These are phyloP conservation scores for Taxidea taxus DNA, from an alignment of 2,113 vertebrate species.

Conservation along the genomic window DNA sequence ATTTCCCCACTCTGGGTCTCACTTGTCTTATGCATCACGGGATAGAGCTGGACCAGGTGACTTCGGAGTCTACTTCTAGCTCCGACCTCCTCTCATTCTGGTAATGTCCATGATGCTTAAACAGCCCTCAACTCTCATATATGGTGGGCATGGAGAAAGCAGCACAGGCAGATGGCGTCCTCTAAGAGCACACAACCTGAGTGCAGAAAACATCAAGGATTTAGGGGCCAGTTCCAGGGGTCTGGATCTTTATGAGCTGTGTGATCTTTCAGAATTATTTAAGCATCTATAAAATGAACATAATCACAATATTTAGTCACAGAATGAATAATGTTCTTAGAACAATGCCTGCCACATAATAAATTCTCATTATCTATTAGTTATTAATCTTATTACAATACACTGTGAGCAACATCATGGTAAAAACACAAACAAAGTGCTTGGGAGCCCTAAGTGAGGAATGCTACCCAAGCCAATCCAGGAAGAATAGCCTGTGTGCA, in stretches of 20 bases:
- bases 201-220: background rate
- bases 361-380: background rate
- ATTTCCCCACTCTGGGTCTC: background rate
- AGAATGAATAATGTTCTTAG: background rate
- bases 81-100: background rate
- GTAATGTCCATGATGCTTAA: background rate
- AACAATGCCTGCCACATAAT: background rate
- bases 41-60: background rate
- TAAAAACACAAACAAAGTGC: background rate
- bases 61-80: background rate
- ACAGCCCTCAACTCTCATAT: background rate
- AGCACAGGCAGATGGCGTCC: background rate
- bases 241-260: background rate
- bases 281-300: background rate
- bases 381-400: background rate
- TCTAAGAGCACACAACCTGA: background rate
- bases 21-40: background rate
- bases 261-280: background rate
- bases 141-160: background rate
- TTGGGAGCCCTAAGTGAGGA: background rate
- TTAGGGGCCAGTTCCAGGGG: background rate
- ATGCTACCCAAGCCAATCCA: background rate
- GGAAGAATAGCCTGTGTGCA: background rate
- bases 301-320: background rate
- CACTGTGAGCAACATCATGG: background rate